Evolutionary conservation across 2,113 vertebrate genomes (phyloP).

Genomic region (Amia ocellicauda): DNA sequence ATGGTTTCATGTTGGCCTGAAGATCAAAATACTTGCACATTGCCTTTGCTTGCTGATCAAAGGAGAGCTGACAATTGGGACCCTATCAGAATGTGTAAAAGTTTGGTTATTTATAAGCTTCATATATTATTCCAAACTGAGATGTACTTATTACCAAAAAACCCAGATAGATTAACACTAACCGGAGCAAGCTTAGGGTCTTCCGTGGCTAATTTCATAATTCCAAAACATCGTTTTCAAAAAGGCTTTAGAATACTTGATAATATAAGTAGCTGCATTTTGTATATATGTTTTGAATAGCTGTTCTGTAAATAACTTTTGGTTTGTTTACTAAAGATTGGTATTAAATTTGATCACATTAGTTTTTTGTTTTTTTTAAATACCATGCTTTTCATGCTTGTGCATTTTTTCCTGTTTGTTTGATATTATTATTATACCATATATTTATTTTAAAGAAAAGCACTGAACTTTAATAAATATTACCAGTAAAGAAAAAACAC

Average conservation of each 20-base stretch:
- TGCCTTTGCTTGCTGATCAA: slow-evolving; percentile 59
- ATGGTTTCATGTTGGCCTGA: slow-evolving; percentile 44
- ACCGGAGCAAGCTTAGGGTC: slow-evolving; percentile 31
- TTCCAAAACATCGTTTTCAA: slow-evolving; percentile 46
- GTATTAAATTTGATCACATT: slow-evolving; percentile 50
- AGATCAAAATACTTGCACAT: slow-evolving; percentile 64
- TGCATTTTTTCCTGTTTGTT: slow-evolving; percentile 73
- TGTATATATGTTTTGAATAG: slow-evolving; percentile 65
- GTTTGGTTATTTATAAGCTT: slow-evolving; percentile 12
- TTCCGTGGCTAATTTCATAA: slow-evolving; percentile 45
- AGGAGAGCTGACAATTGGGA: not conserved
- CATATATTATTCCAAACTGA: not conserved
- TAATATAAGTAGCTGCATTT: slow-evolving; percentile 62
- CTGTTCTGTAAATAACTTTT: slow-evolving; percentile 65
- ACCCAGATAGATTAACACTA: slow-evolving; percentile 22
- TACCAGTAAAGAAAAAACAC: slow-evolving; percentile 58
- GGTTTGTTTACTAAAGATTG: slow-evolving; percentile 71
- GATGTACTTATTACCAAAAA: not conserved
- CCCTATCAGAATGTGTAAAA: slow-evolving; percentile 17
- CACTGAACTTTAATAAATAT: slow-evolving; percentile 84
- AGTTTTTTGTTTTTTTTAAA: slow-evolving; percentile 62
- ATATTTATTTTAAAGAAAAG: slow-evolving; percentile 81
- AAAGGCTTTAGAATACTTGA: slow-evolving; percentile 57
- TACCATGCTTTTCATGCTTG: slow-evolving; percentile 60
- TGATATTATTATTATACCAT: slow-evolving; percentile 66